Evolutionary conservation across 2,888 invertebrate species (phyloP), one percentile per base, ranked within the genome.

Genomic region (Chrysopilus asiliformis): DNA sequence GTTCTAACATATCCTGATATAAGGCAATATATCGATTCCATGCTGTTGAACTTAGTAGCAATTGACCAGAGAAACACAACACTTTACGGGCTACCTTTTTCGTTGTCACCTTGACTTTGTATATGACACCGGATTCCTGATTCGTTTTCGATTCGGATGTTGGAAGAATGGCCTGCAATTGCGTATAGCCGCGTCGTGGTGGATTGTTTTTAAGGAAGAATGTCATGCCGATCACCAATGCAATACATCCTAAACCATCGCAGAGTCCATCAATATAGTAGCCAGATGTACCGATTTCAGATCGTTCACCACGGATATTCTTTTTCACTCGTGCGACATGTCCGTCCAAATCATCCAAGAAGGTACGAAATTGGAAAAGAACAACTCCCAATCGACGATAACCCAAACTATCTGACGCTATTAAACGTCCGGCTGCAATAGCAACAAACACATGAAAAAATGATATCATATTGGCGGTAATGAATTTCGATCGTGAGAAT

Each of bases 401-500:
- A 3, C 74, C 68, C 12, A 89, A 58, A 47, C 71, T 78, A 50
- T 81, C 79, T 34, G 76, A 79, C 3, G 80, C 74, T 29, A 89
- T 65, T 35, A 83, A 69, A 52, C 79, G 81, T 1, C 76, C 84
- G n/a, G 81, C 73, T 1, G 78, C 47, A 13, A 82, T 58, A 0
- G 87, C 85, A 2, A 86, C 67, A 13, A 80, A 66, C 3, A 89
- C 79, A 52, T 89, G 87, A 34, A 74, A 77, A 46, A 76, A 70
- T 24, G 86, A 87, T 49, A 90, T 84, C 66, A 78, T 74, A 58
- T 89, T 87, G 1, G 90, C 84, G 1, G 86, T 83, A 41, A 90
- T 71, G 34, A 76, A 66, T 2, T 64, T 51, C 31, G 62, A 66
- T 5, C 68, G 64, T 1, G 78, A 79, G 47, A 83, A 73, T 2